Evolutionary conservation across 2,797 vertebrate species (phyloP), one percentile per base, ranked within the genome.

Genomic region (Staurois parvus): DNA sequence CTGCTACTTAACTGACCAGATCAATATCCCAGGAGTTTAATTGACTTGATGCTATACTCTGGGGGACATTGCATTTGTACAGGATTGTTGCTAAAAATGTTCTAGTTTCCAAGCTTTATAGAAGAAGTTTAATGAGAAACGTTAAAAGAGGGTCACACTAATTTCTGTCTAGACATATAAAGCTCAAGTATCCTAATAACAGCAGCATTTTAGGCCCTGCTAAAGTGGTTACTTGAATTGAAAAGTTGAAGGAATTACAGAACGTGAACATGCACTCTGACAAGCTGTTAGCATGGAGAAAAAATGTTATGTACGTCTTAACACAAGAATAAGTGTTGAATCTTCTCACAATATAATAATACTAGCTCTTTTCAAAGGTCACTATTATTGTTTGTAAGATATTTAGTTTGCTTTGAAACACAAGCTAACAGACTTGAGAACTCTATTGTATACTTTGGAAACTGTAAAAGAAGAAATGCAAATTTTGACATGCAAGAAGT

Each of bases 161-260:
- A 78, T 79, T 85, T 67, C 59, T 48, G 69, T 79, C 68, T 73
- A 79, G 52, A 73, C 76, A 62, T 79, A 64, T 34, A 52, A 48
- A 68, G 56, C 40, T 80, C 76, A 80, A 80, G 76, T 68, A 52
- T 24, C 66, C 69, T 85, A 80, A 85, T 80, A 40, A 28, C 37
- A 67, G 70, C 34, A 67, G 30, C 28, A 67, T 73, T 78, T 84
- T 45, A 85, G 76, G 52, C 28, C 12, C 37, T 34, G 56, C 30
- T 79, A 79, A 79, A 80, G 84, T 74, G 70, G 40, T 75, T 85
- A 85, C 67, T 85, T 80, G 59, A 68, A 40, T 79, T 40, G 75
- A 56, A 79, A 80, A 29, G 29, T 30, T 7, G 24, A 45, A 73
- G 45, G 40, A 85, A 85, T 79, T 52, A 74, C 40, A 84, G 32